Base-by-base conservation (phyloP, 2,797 vertebrate species). In the Poecile montanus region DNA sequence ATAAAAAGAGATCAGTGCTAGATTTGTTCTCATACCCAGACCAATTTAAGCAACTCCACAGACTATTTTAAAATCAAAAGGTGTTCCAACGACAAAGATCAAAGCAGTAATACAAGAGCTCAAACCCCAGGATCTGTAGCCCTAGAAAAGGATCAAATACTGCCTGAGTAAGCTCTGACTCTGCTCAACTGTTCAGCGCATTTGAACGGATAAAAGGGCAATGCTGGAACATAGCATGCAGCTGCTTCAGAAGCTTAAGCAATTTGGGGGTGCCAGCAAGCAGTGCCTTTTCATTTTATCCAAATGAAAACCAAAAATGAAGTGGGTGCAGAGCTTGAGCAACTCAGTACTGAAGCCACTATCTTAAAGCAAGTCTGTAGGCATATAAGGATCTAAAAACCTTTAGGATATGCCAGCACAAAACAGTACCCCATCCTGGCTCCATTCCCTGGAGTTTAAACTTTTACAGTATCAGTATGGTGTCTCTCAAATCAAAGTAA, bases 61-160 rank as follows among this genome's bases (percentile, higher is more conserved):
- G 70, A 42, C n/a, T 88, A 88, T 86, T 95, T 86, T 75, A 94
- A 90, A 94, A 89, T 53, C 70, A 76, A 93, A 94, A 85, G 38
- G 61, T 67, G 51, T 87, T 92, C 74, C 77, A 91, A 48, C 0
- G 0, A 78, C 50, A 86, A 68, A 51, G 78, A 94, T 92, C 53
- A 92, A 92, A 93, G 92, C 42, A 76, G 60, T 34, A 92, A 85
- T 4, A 53, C 56, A 79, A 79, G 84, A 92, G 74, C 78, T 82
- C 80, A 84, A 91, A 68, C 23, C 18, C 13, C 77, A 85, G 75
- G 56, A 92, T 68, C 54, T 30, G 53, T 3, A 34, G 82, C 13
- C 53, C 81, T 60, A 91, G 45, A 79, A 80, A 76, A 74, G 85
- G 53, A 89, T 96, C 75, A 95, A 95, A 87, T 80, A 89, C 12